These are phyloP conservation scores for Rhagophthalmus giganteus DNA, from an alignment of 2,888 invertebrate species.

Conservation along the genomic window DNA sequence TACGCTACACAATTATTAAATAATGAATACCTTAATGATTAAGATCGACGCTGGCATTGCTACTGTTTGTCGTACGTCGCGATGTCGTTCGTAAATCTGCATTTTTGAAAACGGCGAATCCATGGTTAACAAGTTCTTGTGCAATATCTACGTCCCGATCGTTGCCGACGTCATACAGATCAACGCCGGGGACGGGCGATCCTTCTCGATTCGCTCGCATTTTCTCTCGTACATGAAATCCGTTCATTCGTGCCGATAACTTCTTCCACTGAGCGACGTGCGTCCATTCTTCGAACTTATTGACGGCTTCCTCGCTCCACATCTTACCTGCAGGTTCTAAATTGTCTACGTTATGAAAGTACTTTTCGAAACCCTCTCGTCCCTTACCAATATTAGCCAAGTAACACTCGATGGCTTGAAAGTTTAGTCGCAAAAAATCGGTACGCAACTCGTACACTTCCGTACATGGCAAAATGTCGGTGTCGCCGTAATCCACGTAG, in stretches of 20 bases:
- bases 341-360: neutral
- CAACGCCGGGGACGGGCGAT: conserved; percentile 76
- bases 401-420: conserved; percentile 87
- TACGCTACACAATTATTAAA: too few relatives aligned
- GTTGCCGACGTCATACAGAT: conserved; percentile 70
- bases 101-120: conserved; percentile 59
- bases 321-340: conserved; percentile 55
- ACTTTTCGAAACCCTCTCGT: too few relatives aligned
- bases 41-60: too few relatives aligned
- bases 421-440: conserved; percentile 71
- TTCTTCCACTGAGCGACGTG: conserved; percentile 82
- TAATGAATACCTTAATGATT: too few relatives aligned
- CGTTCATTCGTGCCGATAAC: conserved; percentile 73
- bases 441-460: conserved; percentile 75
- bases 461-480: conserved; percentile 66
- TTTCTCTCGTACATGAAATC: conserved; percentile 64
- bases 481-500: conserved; percentile 88
- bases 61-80: too few relatives aligned
- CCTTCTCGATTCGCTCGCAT: conserved; percentile 62
- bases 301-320: conserved; percentile 67
- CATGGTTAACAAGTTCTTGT: conserved; percentile 62
- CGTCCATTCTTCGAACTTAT: conserved; percentile 70
- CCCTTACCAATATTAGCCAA: conserved; percentile 70
- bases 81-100: too few relatives aligned
- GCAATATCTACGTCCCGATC: conserved; percentile 67